A percentile compares a stretch with the other conserved stretches of the same genome.
Conservation (phyloP, 37 sponge, comb jelly and placozoan species). For the Beroe forskalii region DNA sequence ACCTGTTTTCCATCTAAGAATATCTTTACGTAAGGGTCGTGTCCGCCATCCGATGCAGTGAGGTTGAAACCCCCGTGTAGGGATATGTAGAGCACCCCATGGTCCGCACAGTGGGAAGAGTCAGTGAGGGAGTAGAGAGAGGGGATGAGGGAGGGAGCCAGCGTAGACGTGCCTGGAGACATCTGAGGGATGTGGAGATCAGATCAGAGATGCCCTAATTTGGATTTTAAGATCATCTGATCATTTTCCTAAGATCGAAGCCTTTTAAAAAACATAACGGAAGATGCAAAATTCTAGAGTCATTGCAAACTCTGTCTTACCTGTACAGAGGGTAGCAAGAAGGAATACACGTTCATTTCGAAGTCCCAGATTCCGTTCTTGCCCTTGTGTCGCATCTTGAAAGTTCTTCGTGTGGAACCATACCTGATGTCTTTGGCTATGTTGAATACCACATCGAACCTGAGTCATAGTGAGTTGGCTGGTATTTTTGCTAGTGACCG, state of each 20-base stretch:
- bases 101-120: neutral
- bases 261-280: too few species aligned
- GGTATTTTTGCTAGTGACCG: too few species aligned
- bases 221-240: too few species aligned
- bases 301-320: too few species aligned
- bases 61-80: slow-evolving; percentile 1
- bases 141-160: slow-evolving; percentile 5
- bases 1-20: neutral
- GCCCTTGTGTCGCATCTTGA: neutral
- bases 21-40: neutral
- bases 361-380: neutral
- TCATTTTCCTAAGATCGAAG: too few species aligned
- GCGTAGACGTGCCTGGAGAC: neutral
- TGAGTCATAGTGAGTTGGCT: too few species aligned
- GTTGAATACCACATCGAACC: neutral
- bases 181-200: neutral
- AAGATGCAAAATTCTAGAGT: too few species aligned
- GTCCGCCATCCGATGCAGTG: neutral
- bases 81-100: slow-evolving; percentile 20
- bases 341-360: neutral
- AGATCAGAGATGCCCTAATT: too few species aligned
- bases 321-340: neutral
- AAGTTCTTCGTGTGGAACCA: neutral
- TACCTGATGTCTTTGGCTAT: neutral
- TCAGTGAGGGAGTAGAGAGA: slow-evolving; percentile 38